Evolutionary conservation across 2,797 vertebrate genomes (phyloP), one percentile per base, ranked within the genome.

Genomic region (Miichthys miiuy): DNA sequence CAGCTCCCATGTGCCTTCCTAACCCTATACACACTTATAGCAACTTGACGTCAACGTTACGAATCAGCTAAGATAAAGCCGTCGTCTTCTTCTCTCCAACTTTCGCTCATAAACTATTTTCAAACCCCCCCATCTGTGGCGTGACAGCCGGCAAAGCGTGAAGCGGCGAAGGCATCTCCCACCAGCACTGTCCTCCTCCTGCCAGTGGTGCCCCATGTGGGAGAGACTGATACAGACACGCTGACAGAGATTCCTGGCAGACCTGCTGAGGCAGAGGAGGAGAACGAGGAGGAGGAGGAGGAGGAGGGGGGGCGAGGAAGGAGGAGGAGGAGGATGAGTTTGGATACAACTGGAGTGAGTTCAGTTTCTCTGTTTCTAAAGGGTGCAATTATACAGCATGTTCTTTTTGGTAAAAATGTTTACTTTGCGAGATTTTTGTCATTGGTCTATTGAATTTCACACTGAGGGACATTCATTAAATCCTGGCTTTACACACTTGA

Each of bases 311-410:
- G 34, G 6, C 1, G 27, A 30, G 60, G 66, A 71, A 71, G 18
- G 83, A 75, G 25, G 91, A 96, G 73, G 94, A 85, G 66, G 96
- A 96, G 86, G 98, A 98, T 84, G 97, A 98, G 89, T 98, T 97
- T 8, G 96, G 97, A 84, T 98, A 97, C 92, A 98, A 91, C 88
- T 99, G 98, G 97, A 96, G 98, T 99, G 95, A 97, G 97, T 98
- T 72, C 46, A 52, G 16, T 52, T 73, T 63, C 10, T 21, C 25
- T 27, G 3, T 44, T 58, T 50, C n/a, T 20, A 2, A 9, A 27
- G 13, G n/a, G 18, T 66, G 14, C 14, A 30, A 23, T 72, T 38
- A 42, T 38, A 47, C 23, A 46, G 34, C 34, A 9, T 38, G 34
- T 21, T 71, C 8, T 18, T 10, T 74, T 41, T 17, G 7, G 25